Percentiles rank a stretch among this genome's conserved stretches.
Evolutionary conservation across 2,888 invertebrate genomes (phyloP).

Genomic region (Zootermopsis nevadensis): DNA sequence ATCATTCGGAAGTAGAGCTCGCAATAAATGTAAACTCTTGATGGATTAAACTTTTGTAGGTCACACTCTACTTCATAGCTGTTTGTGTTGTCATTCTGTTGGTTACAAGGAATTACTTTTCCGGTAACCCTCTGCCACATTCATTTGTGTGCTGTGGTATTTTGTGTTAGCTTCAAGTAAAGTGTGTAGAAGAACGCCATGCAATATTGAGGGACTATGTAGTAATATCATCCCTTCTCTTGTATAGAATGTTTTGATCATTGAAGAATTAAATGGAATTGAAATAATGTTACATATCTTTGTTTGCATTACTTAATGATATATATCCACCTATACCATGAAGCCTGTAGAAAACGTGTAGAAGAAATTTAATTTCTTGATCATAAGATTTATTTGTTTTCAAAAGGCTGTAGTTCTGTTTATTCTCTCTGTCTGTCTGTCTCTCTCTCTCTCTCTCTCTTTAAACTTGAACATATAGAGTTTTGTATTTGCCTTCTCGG

Average conservation of each 20-base stretch:
- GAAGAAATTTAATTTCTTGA: constrained; percentile 8
- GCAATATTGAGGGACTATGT: constrained; percentile 51
- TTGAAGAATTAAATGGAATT: constrained; percentile 46
- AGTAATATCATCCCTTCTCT: constrained; percentile 48
- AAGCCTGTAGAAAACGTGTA: constrained; percentile 36
- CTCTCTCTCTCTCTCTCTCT: constrained; percentile 24
- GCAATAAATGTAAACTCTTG: constrained; percentile 49
- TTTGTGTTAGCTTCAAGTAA: constrained; percentile 53
- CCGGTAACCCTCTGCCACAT: constrained; percentile 50
- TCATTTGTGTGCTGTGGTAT: constrained; percentile 50
- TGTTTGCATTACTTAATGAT: constrained; percentile 46
- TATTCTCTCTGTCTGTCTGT: constrained; percentile 4
- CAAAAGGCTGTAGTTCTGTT: constrained; percentile 43
- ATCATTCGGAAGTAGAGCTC: constrained; percentile 39
- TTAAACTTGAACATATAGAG: constrained; percentile 38
- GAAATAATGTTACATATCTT: constrained; percentile 42
- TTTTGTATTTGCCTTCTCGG: constrained; percentile 52
- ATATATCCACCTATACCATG: constrained; percentile 44
- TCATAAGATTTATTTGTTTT: constrained; percentile 24
- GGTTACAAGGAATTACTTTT: constrained; percentile 44
- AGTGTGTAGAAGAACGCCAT: constrained; percentile 50
- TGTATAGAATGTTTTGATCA: constrained; percentile 53
- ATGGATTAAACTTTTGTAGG: constrained; percentile 52
- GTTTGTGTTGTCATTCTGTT: constrained; percentile 48
- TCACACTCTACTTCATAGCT: constrained; percentile 50